Conservation (phyloP, 2,113 vertebrate genomes). For the Microcebus griseorufus region DNA sequence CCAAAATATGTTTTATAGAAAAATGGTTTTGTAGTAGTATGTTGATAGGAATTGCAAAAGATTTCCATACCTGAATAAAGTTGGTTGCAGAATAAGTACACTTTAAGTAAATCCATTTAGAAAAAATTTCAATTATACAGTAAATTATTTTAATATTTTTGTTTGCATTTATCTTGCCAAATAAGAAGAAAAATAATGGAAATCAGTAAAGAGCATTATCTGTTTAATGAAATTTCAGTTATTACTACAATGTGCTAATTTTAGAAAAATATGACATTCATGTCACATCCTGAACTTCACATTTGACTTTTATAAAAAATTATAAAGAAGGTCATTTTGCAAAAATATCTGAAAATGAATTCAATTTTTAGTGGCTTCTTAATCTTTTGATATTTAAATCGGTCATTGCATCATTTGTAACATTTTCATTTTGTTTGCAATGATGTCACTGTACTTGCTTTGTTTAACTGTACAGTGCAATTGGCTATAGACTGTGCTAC, state of each 20-base stretch:
- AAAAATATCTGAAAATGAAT: background rate
- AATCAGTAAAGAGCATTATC: background rate
- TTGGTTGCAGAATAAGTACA: background rate
- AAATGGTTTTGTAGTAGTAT: background rate
- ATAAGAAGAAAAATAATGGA: background rate
- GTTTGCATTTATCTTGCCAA: background rate
- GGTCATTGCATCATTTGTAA: background rate
- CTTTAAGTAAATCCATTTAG: background rate
- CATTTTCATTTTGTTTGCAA: background rate
- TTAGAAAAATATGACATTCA: background rate
- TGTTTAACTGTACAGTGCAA: background rate
- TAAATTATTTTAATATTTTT: constrained; percentile 30
- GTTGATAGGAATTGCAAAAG: background rate
- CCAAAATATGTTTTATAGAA: background rate
- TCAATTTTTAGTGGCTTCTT: background rate
- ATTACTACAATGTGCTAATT: background rate
- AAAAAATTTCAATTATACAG: background rate
- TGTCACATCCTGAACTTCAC: background rate
- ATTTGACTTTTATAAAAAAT: background rate
- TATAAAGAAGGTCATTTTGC: background rate
- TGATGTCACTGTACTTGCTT: background rate
- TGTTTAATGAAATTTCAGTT: background rate
- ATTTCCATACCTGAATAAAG: background rate
- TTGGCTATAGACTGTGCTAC: background rate
- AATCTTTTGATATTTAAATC: background rate